Base-by-base conservation (phyloP, 2,888 invertebrate genomes). In the Lamproptera curius region DNA sequence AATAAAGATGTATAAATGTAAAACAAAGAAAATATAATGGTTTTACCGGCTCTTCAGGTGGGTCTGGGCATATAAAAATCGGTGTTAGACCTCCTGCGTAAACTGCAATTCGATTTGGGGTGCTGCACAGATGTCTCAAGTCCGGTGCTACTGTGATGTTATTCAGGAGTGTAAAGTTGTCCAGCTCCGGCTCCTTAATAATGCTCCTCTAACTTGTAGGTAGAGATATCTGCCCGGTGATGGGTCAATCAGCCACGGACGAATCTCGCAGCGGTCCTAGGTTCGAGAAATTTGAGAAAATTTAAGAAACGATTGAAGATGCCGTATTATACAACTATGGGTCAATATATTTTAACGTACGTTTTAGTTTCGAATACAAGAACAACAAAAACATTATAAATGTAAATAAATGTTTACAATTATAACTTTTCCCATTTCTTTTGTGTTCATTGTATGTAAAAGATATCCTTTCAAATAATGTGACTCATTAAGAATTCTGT, bases 231-330 rank as follows among this genome's bases (percentile, higher is more conserved):
- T 92, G 38, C 92, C 92, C 8, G 91, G 90, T 0, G 91, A 91
- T 0, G 93, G 95, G 62, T 94, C 93, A 54, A 96, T 93, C 34
- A 95, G 87, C 91, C 95, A 93, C 0, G 95, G 95, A 51, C 93
- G 91, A 42, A 90, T 91, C 59, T 95, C 93, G 62, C 96, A 96
- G 55, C 93, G 93, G 63, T 92, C 90, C 95, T 95, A 82, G 31
- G 84, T 82, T 23, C 3, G 15, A 11, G 23, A 17, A 45, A 10
- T 38, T 16, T 38, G 5, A 38, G 37, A 20, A n/a, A n/a, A n/a
- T n/a, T n/a, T n/a, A n/a, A n/a, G n/a, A n/a, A n/a, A n/a, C n/a
- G n/a, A n/a, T n/a, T n/a, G n/a, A n/a, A n/a, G n/a, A n/a, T n/a
- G n/a, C n/a, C n/a, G n/a, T n/a, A n/a, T n/a, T n/a, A n/a, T n/a